Percentiles rank a stretch among this genome's conserved stretches.
phyloP scores from a whole-genome alignment of 1,140 invertebrate genomes.

The Zaprionus taronus region DNA sequence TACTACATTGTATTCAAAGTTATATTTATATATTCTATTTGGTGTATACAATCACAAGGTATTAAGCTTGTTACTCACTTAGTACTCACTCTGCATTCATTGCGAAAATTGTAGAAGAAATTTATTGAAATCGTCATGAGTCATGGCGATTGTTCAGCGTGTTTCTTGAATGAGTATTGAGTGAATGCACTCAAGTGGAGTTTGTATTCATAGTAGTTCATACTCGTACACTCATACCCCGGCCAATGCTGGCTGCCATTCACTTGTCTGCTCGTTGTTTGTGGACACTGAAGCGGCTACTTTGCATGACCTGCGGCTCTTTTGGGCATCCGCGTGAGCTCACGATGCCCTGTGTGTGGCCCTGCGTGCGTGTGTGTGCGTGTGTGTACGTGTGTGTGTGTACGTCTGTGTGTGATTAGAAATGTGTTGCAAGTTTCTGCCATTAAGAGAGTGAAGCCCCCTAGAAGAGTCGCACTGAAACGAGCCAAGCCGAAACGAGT shows the following conservation, averaged over 20 bases:
- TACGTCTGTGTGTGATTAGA: constrained; percentile 32
- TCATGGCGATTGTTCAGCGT: constrained; percentile 6
- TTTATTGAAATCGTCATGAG: constrained; percentile 7
- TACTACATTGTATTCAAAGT: background rate
- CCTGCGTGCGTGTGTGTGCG: background rate
- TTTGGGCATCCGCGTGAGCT: constrained; percentile 15
- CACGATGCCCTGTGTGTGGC: constrained; percentile 63
- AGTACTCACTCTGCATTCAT: background rate
- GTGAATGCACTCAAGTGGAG: constrained; percentile 49
- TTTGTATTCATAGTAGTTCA: constrained; percentile 1
- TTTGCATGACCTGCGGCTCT: constrained; percentile 61
- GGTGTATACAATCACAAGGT: background rate
- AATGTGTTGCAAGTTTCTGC: constrained; percentile 19
- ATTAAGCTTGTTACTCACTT: background rate
- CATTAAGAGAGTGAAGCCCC: background rate
- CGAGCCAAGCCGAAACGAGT: background rate
- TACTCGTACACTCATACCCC: background rate
- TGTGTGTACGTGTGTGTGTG: constrained; percentile 67
- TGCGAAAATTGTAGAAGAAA: background rate
- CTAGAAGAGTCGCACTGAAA: too few relatives aligned
- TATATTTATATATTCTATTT: background rate
- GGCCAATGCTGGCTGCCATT: constrained; percentile 19
- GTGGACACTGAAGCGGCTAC: constrained; percentile 58
- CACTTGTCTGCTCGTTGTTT: constrained; percentile 34
- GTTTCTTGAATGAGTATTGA: background rate